Evolutionary conservation across 2,113 vertebrate species (phyloP).

Genomic region (Pituophis catenifer): DNA sequence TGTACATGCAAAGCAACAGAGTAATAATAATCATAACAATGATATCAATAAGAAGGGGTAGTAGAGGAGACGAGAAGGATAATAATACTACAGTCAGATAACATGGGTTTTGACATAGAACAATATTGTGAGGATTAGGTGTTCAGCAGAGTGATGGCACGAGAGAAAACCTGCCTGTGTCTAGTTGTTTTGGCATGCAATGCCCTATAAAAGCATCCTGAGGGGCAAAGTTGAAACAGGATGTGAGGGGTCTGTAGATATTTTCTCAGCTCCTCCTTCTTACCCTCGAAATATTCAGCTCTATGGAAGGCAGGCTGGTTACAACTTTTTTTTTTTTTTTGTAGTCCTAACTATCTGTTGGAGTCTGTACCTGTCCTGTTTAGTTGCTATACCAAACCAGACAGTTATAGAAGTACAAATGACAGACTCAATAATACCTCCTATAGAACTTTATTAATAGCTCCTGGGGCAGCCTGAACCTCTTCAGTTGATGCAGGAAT

Average conservation of each 20-base stretch:
- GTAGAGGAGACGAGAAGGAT: background rate
- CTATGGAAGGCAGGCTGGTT: background rate
- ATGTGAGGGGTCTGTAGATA: background rate
- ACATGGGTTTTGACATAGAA: background rate
- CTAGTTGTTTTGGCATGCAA: background rate
- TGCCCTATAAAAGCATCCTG: background rate
- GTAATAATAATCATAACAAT: no score
- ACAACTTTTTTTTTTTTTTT: background rate
- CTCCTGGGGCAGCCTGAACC: background rate
- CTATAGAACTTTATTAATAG: background rate
- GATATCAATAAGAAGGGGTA: no score
- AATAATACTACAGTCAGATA: background rate
- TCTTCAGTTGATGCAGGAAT: background rate
- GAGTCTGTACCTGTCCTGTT: background rate
- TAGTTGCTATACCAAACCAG: background rate
- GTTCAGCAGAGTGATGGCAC: background rate
- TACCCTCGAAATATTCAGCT: background rate
- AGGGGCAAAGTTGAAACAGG: background rate
- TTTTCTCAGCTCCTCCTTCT: background rate
- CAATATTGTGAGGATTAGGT: background rate
- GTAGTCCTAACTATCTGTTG: background rate
- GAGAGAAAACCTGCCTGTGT: background rate
- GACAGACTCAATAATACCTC: background rate
- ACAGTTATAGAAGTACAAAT: background rate
- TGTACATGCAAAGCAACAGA: no score